Evolutionary conservation across 2,888 invertebrate species (phyloP), one percentile per base, ranked within the genome.

Genomic region (Ceraclea dissimilis): DNA sequence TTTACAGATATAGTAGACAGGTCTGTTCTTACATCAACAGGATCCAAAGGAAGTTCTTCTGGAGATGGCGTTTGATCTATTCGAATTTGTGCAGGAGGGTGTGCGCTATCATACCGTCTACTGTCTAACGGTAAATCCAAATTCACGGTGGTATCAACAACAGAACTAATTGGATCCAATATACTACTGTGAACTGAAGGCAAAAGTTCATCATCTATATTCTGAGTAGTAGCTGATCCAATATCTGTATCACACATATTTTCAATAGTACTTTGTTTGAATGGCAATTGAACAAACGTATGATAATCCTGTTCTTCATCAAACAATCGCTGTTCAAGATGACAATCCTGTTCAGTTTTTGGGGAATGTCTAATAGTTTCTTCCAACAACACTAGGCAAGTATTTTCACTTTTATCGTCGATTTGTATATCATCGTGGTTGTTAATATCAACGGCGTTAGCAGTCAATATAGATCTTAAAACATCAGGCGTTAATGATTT

Each of bases 51-150:
- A 52, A 91, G 72, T 66, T 91, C 91, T 73, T 91, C 91, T 0
- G 90, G 87, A 1, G 90, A 91, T 1, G 91, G 90, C 1, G 90
- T 90, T 66, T 89, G 84, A 68, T 90, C 90, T 67, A 86, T 80
- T 59, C 85, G 69, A 60, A 70, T 74, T 49, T 70, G 63, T 49
- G 70, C 66, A 33, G 60, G 51, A 44, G 60, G 50, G 47, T 70
- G 64, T 49, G 69, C 67, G 64, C 70, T 75, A 46, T 72, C 74
- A 68, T 78, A 67, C 19, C 66, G 71, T 64, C 76, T 74, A 57
- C 76, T 74, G 66, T 77, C 74, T 61, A 80, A 66, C 26, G 76
- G 75, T 64, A 82, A 71, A 64, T 79, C 79, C 67, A 81, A 71
- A 67, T 81, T 79, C 51, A 75, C 74, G 17, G 77, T 76, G 48